Conservation (phyloP, 92 coral and sea anemone genomes). For the Porites evermanni region DNA sequence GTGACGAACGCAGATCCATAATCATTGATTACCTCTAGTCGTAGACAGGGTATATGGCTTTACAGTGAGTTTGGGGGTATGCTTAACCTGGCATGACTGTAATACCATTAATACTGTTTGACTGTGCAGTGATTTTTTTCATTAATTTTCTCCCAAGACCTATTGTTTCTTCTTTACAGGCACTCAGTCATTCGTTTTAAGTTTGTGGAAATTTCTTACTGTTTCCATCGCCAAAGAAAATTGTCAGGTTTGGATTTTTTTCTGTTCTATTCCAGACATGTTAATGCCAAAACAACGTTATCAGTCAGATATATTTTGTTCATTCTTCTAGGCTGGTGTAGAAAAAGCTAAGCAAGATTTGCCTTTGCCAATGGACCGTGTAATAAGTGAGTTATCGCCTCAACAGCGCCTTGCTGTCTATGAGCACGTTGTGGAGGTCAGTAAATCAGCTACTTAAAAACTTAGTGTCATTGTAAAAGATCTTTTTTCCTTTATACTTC, state of each 20-base stretch:
- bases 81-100: no score
- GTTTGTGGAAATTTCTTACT: conserved; percentile 71
- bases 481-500: no score
- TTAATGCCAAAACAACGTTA: background rate
- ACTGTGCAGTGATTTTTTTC: no score
- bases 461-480: no score
- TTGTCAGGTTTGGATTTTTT: conserved; percentile 13
- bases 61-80: no score
- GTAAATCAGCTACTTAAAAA: background rate
- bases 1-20: no score
- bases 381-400: conserved; percentile 64
- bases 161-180: conserved; percentile 14
- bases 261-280: background rate
- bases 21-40: no score
- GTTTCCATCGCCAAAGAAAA: conserved; percentile 40
- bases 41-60: no score
- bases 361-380: conserved; percentile 69
- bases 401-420: conserved; percentile 73
- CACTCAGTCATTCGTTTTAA: conserved; percentile 57
- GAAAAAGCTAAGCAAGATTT: background rate
- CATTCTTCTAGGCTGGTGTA: background rate
- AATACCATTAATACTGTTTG: no score
- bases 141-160: background rate
- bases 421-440: conserved; percentile 86
- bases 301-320: background rate